Conservation (phyloP, 2,888 invertebrate species). For the Biston betularia region DNA sequence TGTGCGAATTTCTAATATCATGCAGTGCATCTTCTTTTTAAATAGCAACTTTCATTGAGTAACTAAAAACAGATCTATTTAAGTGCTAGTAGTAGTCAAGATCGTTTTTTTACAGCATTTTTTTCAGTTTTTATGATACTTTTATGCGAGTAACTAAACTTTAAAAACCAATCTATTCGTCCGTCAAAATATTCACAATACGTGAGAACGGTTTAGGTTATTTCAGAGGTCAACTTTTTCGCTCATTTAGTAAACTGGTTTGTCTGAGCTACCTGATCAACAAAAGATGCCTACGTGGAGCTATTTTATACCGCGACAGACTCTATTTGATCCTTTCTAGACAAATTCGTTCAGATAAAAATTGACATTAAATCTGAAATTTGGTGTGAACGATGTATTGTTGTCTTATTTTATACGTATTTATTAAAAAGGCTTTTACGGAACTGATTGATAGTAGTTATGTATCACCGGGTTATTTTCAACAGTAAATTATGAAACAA, state of each 20-base stretch:
- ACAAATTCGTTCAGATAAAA: too few relatives aligned
- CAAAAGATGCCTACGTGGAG: conserved; percentile 59
- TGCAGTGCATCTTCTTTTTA: too few relatives aligned
- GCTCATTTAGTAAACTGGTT: conserved; percentile 14
- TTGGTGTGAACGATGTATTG: background rate
- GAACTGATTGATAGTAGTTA: too few relatives aligned
- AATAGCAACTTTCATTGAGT: too few relatives aligned
- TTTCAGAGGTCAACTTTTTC: conserved; percentile 47
- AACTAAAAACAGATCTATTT: too few relatives aligned
- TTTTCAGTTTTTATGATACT: background rate
- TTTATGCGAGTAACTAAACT: conserved; percentile 1
- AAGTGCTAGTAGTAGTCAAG: too few relatives aligned
- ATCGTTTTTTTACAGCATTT: background rate
- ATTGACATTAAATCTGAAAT: background rate
- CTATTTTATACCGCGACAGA: conserved; percentile 54
- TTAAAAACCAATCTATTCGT: conserved; percentile 40
- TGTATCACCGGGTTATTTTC: too few relatives aligned
- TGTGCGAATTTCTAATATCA: too few relatives aligned
- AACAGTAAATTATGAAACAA: too few relatives aligned
- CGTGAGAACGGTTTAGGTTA: conserved; percentile 57
- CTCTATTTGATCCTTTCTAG: conserved; percentile 43
- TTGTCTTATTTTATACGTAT: background rate
- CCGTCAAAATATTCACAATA: conserved; percentile 53
- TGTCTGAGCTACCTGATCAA: conserved; percentile 43
- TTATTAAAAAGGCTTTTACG: too few relatives aligned